A percentile compares a stretch with the other conserved stretches of the same genome.
These are phyloP conservation scores for rabbit (Oryctolagus cuniculus) DNA, from an alignment of 2,113 vertebrate genomes.

Conservation along the genomic window mOryCun1.1 NC_091436.1:122141001-122141500, in stretches of 20 bases:
- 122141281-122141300: no score
- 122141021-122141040: background rate
- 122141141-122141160: constrained; percentile 4
- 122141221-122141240: background rate
- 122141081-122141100: background rate
- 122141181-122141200: constrained; percentile 32
- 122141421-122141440: no score
- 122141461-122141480: no score
- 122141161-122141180: background rate
- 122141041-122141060: background rate
- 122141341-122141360: no score
- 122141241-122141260: background rate
- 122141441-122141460: no score
- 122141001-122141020: constrained; percentile 1
- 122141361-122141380: no score
- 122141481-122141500: no score
- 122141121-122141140: constrained; percentile 1
- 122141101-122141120: background rate
- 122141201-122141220: background rate
- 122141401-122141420: no score
- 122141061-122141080: background rate
- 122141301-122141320: no score
- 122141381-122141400: no score
- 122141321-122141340: no score
- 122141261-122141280: no score